Percentiles rank a stretch among this genome's conserved stretches.
Evolutionary conservation across 2,797 vertebrate genomes (phyloP).

Genomic region (Xyrichtys novacula): DNA sequence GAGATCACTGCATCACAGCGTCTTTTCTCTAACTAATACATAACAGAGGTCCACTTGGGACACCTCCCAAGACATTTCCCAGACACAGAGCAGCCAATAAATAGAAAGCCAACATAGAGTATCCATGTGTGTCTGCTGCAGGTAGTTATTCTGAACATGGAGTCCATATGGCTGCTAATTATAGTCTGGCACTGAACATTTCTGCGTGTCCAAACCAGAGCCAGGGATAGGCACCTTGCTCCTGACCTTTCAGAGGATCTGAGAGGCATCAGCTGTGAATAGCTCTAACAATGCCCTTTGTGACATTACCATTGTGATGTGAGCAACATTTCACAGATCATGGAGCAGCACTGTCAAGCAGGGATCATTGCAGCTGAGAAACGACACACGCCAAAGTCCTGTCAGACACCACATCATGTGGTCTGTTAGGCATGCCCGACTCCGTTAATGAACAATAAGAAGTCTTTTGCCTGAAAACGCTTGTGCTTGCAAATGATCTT

Average conservation of each 20-base stretch:
- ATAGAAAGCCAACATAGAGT: conserved; percentile 25
- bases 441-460: conserved; percentile 18
- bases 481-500: conserved; percentile 10
- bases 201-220: conserved; percentile 52
- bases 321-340: conserved; percentile 66
- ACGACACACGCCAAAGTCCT: conserved; percentile 18
- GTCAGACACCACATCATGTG: conserved; percentile 16
- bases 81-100: conserved; percentile 20
- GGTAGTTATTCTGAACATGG: conserved; percentile 53
- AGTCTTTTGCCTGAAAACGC: background rate
- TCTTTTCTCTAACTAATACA: background rate
- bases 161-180: conserved; percentile 66
- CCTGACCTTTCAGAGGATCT: conserved; percentile 65
- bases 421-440: conserved; percentile 1
- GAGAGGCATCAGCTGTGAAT: conserved; percentile 66
- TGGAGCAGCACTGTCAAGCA: conserved; percentile 46
- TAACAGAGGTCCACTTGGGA: background rate
- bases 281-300: conserved; percentile 48
- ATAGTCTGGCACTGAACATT: conserved; percentile 53
- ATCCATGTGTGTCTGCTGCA: conserved; percentile 45
- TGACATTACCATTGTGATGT: conserved; percentile 63
- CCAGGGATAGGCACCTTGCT: conserved; percentile 33
- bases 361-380: conserved; percentile 48
- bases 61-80: conserved; percentile 10
- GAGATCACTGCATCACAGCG: background rate